Base-by-base conservation (phyloP, 2,797 vertebrate genomes). In the Myripristis jacobus region DNA sequence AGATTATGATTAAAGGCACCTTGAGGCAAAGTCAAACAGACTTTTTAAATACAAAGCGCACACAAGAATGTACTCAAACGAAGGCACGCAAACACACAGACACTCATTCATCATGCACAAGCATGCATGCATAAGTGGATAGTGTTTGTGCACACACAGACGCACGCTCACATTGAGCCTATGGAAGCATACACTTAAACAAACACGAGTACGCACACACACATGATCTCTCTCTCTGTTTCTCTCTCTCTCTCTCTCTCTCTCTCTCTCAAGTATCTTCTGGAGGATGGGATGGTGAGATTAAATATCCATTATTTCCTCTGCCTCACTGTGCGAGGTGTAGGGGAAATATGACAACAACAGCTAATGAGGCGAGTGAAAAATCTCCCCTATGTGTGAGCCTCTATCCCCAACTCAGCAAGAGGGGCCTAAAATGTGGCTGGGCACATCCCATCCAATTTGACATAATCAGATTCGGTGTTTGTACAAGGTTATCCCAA, bases 301-400 rank as follows among this genome's bases (percentile, higher is more conserved):
- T 87, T 53, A 73, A 73, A 80, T 48, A 31, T 63, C 54, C 41
- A 64, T 60, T 43, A 60, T 70, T 73, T 65, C 73, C 18, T 62
- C 52, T 18, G 24, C 44, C 48, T 77, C 72, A 75, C 70, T 60
- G 46, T 71, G 38, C 83, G 64, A 70, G 51, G 76, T 64, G 52
- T 29, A 51, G n/a, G 12, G 27, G 48, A 72, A 75, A 77, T 73
- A 81, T 71, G 70, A 82, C 83, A 84, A 79, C 76, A 82, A 27
- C 48, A 60, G 66, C 84, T 89, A 90, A 90, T 87, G 71, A 89
- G 58, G 65, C 25, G 0, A 73, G 54, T 77, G 74, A 75, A 79
- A 50, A 43, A 77, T 67, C 48, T 83, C 61, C 58, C 72, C 66
- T 73, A 63, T 65, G 70, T 71, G 72, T 48, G 60, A 61, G 58